phyloP scores from a whole-genome alignment of 2,797 vertebrate genomes.

The Carapus acus region DNA sequence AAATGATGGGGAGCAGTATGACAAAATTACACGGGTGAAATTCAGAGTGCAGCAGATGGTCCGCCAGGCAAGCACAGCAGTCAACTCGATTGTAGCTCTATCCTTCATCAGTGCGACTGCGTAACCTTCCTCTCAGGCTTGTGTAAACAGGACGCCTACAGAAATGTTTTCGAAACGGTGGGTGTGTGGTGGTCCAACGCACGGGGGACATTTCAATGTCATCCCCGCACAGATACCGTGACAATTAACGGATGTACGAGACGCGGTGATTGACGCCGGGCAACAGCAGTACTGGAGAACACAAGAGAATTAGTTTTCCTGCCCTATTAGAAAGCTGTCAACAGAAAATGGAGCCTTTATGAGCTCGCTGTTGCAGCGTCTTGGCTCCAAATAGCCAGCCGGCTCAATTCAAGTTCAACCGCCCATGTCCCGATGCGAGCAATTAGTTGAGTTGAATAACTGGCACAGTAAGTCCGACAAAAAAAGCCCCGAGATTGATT shows the following conservation, averaged over 20 bases:
- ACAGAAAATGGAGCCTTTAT: slow-evolving; percentile 44
- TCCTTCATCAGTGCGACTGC: slow-evolving; percentile 37
- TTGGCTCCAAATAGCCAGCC: slow-evolving; percentile 54
- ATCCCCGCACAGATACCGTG: slow-evolving; percentile 40
- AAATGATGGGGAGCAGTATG: slow-evolving; percentile 10
- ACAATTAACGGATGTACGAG: slow-evolving; percentile 44
- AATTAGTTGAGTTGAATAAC: slow-evolving; percentile 66
- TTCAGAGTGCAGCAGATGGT: slow-evolving; percentile 36
- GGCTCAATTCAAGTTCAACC: slow-evolving; percentile 62
- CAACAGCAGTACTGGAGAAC: slow-evolving; percentile 30
- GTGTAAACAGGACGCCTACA: slow-evolving; percentile 24
- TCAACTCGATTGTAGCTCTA: slow-evolving; percentile 34
- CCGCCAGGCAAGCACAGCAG: slow-evolving; percentile 33
- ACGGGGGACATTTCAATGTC: slow-evolving; percentile 29
- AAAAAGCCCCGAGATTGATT: slow-evolving; percentile 54
- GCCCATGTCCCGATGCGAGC: slow-evolving; percentile 68
- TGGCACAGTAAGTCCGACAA: slow-evolving; percentile 48
- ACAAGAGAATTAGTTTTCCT: slow-evolving; percentile 32
- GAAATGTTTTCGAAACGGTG: slow-evolving; percentile 26
- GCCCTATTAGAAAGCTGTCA: slow-evolving; percentile 34
- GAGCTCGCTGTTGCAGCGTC: slow-evolving; percentile 44
- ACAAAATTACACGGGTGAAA: slow-evolving; percentile 25
- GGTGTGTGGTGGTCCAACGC: slow-evolving; percentile 26
- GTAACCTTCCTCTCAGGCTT: slow-evolving; percentile 35
- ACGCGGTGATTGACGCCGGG: slow-evolving; percentile 42